Evolutionary conservation across 2,888 invertebrate species (phyloP).

Genomic region (Anaspis maculata): DNA sequence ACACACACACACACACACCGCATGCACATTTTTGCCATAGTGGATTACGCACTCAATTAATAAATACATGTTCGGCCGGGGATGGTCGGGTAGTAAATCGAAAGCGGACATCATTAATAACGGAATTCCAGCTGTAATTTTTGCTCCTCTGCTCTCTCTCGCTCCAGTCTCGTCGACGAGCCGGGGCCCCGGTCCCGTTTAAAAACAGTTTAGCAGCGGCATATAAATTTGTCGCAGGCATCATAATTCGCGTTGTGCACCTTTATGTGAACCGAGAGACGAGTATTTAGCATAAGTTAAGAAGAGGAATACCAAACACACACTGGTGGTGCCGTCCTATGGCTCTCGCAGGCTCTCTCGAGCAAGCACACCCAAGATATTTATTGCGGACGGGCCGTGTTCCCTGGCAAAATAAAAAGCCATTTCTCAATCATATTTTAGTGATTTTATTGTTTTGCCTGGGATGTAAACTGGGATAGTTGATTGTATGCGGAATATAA

Average conservation of each 20-base stretch:
- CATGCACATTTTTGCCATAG: too few relatives aligned
- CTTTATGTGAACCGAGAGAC: too few relatives aligned
- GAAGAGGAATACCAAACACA: constrained; percentile 10
- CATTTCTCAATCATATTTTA: constrained; percentile 45
- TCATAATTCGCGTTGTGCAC: constrained; percentile 20
- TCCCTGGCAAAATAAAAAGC: constrained; percentile 37
- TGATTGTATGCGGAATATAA: constrained; percentile 44
- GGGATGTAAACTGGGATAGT: constrained; percentile 43
- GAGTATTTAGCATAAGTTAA: constrained; percentile 15
- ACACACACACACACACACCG: too few relatives aligned
- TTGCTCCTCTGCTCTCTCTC: too few relatives aligned
- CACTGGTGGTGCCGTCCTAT: constrained; percentile 7
- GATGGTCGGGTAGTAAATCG: not conserved
- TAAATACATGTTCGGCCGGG: too few relatives aligned
- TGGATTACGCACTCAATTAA: too few relatives aligned
- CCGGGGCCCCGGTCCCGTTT: too few relatives aligned
- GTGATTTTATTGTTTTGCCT: constrained; percentile 44
- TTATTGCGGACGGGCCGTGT: constrained; percentile 38
- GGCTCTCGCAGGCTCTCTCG: too few relatives aligned
- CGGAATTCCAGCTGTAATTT: constrained; percentile 16
- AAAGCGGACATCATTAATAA: constrained; percentile 10
- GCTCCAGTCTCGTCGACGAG: too few relatives aligned
- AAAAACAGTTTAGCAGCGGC: constrained; percentile 16
- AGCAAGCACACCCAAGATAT: too few relatives aligned
- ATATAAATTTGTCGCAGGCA: constrained; percentile 22